Conservation (phyloP, 1,140 invertebrate genomes). For the Latrodectus geometricus region DNA sequence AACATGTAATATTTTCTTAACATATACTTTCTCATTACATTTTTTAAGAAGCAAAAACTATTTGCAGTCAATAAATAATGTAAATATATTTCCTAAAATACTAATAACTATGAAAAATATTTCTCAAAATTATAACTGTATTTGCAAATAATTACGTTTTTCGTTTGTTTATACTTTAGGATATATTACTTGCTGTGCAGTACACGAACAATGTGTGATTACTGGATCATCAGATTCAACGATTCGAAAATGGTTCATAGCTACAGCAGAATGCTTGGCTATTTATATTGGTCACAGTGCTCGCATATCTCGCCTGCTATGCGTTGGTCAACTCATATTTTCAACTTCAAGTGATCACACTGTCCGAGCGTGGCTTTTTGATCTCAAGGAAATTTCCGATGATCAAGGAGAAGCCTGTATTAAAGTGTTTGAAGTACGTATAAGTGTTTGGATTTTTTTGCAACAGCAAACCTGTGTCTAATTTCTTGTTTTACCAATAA, state of each 20-base stretch:
- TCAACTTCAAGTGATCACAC: constrained; percentile 73
- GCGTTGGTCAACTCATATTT: constrained; percentile 73
- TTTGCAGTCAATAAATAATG: too few species aligned
- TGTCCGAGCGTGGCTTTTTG: constrained; percentile 72
- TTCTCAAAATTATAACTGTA: too few species aligned
- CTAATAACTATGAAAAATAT: too few species aligned
- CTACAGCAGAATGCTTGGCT: constrained; percentile 71
- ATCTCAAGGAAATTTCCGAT: constrained; percentile 49
- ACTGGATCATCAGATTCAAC: constrained; percentile 73
- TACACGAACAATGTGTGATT: constrained; percentile 72
- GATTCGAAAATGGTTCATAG: constrained; percentile 74
- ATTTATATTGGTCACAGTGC: constrained; percentile 71
- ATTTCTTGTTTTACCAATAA: too few species aligned
- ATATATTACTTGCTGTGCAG: constrained; percentile 72
- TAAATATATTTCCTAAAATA: too few species aligned
- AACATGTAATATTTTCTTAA: too few species aligned
- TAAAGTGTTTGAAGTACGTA: constrained; percentile 64
- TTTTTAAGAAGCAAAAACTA: too few species aligned
- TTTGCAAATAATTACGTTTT: too few species aligned
- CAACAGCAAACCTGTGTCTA: too few species aligned
- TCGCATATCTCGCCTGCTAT: constrained; percentile 72
- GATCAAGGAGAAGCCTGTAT: constrained; percentile 61
- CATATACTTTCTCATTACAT: too few species aligned
- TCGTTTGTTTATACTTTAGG: constrained; percentile 63
- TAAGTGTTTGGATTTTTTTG: neutral